Base-by-base conservation (phyloP, 2,888 invertebrate genomes). In the Amaurobius ferox region DNA sequence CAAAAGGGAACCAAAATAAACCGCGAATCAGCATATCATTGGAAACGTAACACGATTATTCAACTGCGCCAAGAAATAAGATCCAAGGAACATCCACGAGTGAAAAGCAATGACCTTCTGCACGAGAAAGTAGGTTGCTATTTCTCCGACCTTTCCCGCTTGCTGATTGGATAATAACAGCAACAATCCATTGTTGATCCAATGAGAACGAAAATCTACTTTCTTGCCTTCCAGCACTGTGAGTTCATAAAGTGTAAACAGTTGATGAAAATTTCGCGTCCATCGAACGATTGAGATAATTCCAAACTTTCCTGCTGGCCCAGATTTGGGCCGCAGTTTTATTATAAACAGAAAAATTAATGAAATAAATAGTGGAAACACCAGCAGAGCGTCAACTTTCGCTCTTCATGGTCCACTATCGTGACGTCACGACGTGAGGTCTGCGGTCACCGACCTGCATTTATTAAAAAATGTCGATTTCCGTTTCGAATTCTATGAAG, bases 171-270 rank as follows among this genome's bases (percentile, higher is more conserved):
- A 55, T 55, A 55, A 55, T 23, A 55, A 55, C 55, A 16, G 23
- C 55, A 55, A 55, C 55, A 55, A 55, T 55, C 55, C 55, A 55
- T 55, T 55, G 55, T 55, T 55, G 55, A 55, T 55, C 55, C 55
- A 55, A 55, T 19, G 55, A 55, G 55, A 55, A 55, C 19, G 55
- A 55, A 55, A 55, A 23, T 55, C 44, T 44, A 44, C 44, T 44
- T 55, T 23, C 55, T 55, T 55, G 55, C 55, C 55, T 55, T 23
- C 13, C 19, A 55, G 55, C 23, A 2, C 3, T 55, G 1, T 1
- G 55, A 55, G 55, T 23, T 55, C 55, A 55, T 23, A 55, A 55
- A 23, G 55, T 55, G 55, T 55, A 55, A 55, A 55, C 55, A 55
- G 19, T 23, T 23, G 23, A 55, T 55, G 55, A 23, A 55, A 55